Percentiles rank a stretch among this genome's conserved stretches.
Evolutionary conservation across 1,140 invertebrate species (phyloP).

Genomic region (Rhopalosiphum maidis): DNA sequence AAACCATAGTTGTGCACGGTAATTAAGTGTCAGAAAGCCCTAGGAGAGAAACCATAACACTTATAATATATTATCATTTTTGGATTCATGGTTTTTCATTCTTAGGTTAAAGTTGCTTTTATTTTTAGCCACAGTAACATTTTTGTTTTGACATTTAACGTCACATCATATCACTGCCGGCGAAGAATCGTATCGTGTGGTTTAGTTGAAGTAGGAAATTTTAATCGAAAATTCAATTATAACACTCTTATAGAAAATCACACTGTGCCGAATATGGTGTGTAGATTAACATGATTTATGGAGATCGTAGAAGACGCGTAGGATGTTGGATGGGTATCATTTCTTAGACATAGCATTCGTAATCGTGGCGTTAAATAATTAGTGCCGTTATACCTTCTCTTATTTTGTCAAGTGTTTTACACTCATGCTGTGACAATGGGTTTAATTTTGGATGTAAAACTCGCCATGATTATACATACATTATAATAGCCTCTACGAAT

Average conservation of each 20-base stretch:
- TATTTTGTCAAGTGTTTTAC: neutral
- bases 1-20: neutral
- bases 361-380: neutral
- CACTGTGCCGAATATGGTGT: neutral
- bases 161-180: neutral
- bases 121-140: neutral
- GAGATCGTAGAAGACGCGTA: neutral
- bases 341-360: neutral
- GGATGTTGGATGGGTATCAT: too few species aligned
- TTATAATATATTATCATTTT: neutral
- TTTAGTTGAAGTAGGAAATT: neutral
- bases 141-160: neutral
- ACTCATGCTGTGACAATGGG: neutral
- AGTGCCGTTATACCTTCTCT: neutral
- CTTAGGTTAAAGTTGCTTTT: neutral
- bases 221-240: neutral
- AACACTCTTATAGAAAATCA: neutral
- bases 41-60: neutral
- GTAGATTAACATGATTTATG: neutral
- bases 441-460: slow-evolving; percentile 1
- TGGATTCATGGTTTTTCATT: neutral
- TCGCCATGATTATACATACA: neutral
- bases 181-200: neutral
- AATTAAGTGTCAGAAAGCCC: neutral
- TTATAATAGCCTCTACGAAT: neutral